Conservation (phyloP, 2,797 vertebrate species). For the Kryptolebias ocellatus region DNA sequence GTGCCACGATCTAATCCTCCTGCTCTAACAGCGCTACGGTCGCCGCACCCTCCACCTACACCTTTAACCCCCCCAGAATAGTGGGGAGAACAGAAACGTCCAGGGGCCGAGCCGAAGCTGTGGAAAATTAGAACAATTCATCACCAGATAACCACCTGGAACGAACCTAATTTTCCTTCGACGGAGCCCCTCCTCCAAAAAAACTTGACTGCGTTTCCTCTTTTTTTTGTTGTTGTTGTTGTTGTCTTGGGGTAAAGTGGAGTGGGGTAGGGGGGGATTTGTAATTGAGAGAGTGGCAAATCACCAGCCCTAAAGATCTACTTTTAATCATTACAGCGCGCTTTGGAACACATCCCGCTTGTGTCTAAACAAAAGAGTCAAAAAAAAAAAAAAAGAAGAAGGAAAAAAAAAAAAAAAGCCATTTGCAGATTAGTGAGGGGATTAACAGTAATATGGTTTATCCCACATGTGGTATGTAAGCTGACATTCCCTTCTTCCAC, state of each 20-base stretch:
- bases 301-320: slow-evolving; percentile 46
- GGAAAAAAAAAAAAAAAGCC: slow-evolving; percentile 63
- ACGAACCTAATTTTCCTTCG: slow-evolving; percentile 14
- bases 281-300: slow-evolving; percentile 38
- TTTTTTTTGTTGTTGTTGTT: neutral
- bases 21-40: slow-evolving; percentile 10
- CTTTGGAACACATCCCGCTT: slow-evolving; percentile 68
- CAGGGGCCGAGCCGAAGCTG: slow-evolving; percentile 7
- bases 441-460: slow-evolving; percentile 81
- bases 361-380: slow-evolving; percentile 73
- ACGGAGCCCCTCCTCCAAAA: neutral
- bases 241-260: too few species aligned
- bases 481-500: slow-evolving; percentile 71
- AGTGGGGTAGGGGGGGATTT: slow-evolving; percentile 32
- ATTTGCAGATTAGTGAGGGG: slow-evolving; percentile 79
- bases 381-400: slow-evolving; percentile 52
- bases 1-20: neutral
- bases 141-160: slow-evolving; percentile 23
- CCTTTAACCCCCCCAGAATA: slow-evolving; percentile 17
- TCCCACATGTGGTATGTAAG: slow-evolving; percentile 77
- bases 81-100: slow-evolving; percentile 4
- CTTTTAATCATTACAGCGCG: slow-evolving; percentile 77
- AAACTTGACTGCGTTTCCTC: slow-evolving; percentile 12
- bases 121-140: slow-evolving; percentile 38
- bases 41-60: slow-evolving; percentile 20